Evolutionary conservation across 2,113 vertebrate species (phyloP).

Genomic region (Oryzias woworae): DNA sequence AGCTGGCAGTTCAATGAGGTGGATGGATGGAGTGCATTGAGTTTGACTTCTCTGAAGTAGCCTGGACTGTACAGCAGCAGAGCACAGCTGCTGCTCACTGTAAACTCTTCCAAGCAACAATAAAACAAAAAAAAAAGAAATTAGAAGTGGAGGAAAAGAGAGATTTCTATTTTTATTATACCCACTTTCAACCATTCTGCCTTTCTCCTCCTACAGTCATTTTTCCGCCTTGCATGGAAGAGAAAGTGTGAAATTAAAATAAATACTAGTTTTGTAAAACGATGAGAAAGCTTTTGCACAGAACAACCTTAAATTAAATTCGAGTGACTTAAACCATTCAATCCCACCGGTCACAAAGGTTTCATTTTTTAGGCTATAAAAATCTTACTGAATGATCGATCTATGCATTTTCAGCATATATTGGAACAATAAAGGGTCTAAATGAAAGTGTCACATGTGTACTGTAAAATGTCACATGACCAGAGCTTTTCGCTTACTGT

Average conservation of each 20-base stretch:
- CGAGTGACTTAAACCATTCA: no score
- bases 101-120: conserved; percentile 51
- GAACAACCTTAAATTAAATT: no score
- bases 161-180: conserved; percentile 33
- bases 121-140: neutral
- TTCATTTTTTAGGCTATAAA: no score
- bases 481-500: no score
- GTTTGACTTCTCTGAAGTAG: conserved; percentile 63
- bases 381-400: no score
- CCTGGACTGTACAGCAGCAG: conserved; percentile 52
- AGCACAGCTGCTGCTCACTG: conserved; percentile 73
- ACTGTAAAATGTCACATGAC: no score
- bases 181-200: conserved; percentile 2
- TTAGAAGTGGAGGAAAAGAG: conserved; percentile 23
- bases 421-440: no score
- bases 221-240: conserved; percentile 35
- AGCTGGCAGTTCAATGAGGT: conserved; percentile 77
- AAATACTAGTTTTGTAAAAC: conserved; percentile 3
- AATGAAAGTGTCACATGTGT: no score
- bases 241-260: conserved; percentile 49
- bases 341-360: no score
- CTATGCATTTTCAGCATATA: no score
- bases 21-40: conserved; percentile 76
- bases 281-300: neutral
- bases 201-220: neutral